Conservation (phyloP, 2,113 vertebrate genomes). For the Lichenostomus cassidix region DNA sequence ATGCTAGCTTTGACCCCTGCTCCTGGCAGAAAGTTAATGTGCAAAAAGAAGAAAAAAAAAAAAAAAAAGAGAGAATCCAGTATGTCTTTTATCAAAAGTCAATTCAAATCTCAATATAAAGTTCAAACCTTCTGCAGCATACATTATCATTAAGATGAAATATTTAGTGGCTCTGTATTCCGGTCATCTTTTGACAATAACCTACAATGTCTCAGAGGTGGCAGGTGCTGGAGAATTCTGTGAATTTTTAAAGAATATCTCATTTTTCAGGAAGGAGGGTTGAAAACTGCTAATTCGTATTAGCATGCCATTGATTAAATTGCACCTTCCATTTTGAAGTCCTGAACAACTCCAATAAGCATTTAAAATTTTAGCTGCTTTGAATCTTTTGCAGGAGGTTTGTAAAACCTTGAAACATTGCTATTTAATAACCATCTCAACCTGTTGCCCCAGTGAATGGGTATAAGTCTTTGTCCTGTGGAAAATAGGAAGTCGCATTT, state of each 20-base stretch:
- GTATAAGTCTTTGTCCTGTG: slow-evolving; percentile 14
- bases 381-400: slow-evolving; percentile 30
- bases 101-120: slow-evolving; percentile 44
- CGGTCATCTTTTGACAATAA: slow-evolving; percentile 63
- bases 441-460: neutral
- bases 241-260: slow-evolving; percentile 56
- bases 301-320: slow-evolving; percentile 31
- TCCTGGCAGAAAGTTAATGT: slow-evolving; percentile 35
- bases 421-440: slow-evolving; percentile 11
- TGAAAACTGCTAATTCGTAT: slow-evolving; percentile 44
- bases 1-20: slow-evolving; percentile 4
- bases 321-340: slow-evolving; percentile 26
- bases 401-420: slow-evolving; percentile 39
- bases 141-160: slow-evolving; percentile 65
- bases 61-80: neutral
- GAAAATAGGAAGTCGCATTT: slow-evolving; percentile 16
- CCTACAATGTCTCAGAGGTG: slow-evolving; percentile 33
- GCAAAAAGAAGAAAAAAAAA: neutral
- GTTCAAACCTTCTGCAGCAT: slow-evolving; percentile 31
- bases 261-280: slow-evolving; percentile 49
- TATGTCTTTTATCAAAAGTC: slow-evolving; percentile 55
- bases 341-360: slow-evolving; percentile 24
- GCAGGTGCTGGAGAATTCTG: slow-evolving; percentile 42
- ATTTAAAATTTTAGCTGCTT: slow-evolving; percentile 18
- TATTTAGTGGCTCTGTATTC: slow-evolving; percentile 58